phyloP scores from a whole-genome alignment of 2,888 invertebrate species.

The Drosophila pegasa region DNA sequence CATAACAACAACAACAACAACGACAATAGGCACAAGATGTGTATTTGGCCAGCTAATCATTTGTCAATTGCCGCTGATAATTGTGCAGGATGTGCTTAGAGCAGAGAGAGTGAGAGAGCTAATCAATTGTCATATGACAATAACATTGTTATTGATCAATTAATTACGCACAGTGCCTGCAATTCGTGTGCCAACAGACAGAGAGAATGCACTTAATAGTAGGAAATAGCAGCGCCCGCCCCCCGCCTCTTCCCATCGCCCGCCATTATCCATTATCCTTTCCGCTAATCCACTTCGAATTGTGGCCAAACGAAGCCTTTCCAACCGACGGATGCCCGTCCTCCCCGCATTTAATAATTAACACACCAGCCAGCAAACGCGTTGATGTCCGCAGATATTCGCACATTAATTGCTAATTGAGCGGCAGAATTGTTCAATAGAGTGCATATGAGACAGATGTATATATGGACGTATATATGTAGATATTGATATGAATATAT shows the following conservation, averaged over 20 bases:
- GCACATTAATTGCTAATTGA: conserved; percentile 55
- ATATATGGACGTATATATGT: background rate
- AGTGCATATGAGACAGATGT: background rate
- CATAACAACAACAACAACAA: background rate
- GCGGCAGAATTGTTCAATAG: background rate
- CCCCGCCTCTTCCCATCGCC: too few relatives aligned
- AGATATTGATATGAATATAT: background rate
- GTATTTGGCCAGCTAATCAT: conserved; percentile 28
- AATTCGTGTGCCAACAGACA: conserved; percentile 10
- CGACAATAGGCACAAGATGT: background rate
- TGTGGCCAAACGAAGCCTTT: conserved; percentile 7
- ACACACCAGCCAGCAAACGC: conserved; percentile 45
- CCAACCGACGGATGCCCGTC: conserved; percentile 50
- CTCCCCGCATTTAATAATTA: conserved; percentile 56
- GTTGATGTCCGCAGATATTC: conserved; percentile 51
- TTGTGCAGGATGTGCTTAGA: conserved; percentile 50
- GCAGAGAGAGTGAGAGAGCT: background rate
- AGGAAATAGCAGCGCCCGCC: background rate
- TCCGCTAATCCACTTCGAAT: conserved; percentile 42
- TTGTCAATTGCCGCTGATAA: conserved; percentile 28
- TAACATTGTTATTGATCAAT: conserved; percentile 38
- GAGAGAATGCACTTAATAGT: background rate
- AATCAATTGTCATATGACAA: conserved; percentile 47
- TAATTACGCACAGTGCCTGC: conserved; percentile 41
- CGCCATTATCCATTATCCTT: conserved; percentile 32